These are phyloP conservation scores for Brachionus asplanchnoidis DNA, from an alignment of 1,140 invertebrate genomes.

Conservation along the genomic window DNA sequence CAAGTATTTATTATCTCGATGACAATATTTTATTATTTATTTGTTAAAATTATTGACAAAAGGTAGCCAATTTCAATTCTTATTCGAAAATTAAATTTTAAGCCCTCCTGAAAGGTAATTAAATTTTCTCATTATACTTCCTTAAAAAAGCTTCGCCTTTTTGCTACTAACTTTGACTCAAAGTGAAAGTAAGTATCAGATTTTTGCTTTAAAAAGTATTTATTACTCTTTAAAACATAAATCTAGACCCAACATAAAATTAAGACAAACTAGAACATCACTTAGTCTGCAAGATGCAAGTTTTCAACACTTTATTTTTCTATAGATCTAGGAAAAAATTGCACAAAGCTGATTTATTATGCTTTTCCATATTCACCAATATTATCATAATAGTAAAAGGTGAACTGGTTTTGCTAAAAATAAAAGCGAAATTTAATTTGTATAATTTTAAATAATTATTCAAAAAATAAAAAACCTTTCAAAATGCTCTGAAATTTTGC, in stretches of 20 bases:
- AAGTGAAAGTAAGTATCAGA: too few species aligned
- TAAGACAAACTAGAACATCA: not conserved
- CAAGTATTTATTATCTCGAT: too few species aligned
- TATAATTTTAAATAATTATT: not conserved
- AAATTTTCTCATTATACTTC: too few species aligned
- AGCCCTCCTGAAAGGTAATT: too few species aligned
- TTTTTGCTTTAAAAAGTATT: too few species aligned
- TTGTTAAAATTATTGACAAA: too few species aligned
- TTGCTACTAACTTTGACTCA: too few species aligned
- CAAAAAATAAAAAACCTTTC: not conserved
- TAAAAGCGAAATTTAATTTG: not conserved
- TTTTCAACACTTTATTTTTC: not conserved
- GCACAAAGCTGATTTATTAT: not conserved
- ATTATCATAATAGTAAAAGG: not conserved
- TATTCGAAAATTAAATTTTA: too few species aligned
- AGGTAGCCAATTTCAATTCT: too few species aligned
- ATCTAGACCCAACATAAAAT: not conserved
- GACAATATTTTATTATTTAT: too few species aligned
- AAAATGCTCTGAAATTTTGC: not conserved
- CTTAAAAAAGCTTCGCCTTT: too few species aligned
- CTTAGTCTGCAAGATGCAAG: not conserved
- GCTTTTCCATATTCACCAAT: not conserved
- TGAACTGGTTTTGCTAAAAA: not conserved
- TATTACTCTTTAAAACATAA: too few species aligned
- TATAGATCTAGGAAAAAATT: not conserved